These are phyloP conservation scores for Pycnonotus jocosus DNA, from an alignment of 2,113 vertebrate species.

Conservation along the genomic window DNA sequence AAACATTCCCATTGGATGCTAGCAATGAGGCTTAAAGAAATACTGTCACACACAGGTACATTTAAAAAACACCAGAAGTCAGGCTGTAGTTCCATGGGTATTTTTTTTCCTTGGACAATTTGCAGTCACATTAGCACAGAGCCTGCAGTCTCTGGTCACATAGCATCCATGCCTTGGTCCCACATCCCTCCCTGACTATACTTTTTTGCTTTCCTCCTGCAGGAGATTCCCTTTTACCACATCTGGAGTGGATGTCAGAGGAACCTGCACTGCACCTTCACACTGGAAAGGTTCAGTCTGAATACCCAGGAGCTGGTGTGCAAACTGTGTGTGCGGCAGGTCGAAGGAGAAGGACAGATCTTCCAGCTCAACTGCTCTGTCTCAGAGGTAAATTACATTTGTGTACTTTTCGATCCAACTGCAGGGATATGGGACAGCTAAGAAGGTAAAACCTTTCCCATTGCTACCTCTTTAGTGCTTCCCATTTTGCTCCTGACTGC, in stretches of 20 bases:
- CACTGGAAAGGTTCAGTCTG: conserved; percentile 85
- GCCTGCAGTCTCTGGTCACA: not conserved
- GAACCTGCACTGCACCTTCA: conserved; percentile 92
- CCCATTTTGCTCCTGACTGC: not conserved
- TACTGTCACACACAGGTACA: not conserved
- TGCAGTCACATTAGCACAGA: not conserved
- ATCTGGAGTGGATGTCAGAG: conserved; percentile 91
- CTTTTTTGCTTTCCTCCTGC: not conserved
- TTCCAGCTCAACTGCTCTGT: conserved; percentile 90
- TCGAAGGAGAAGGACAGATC: conserved; percentile 94
- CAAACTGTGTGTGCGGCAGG: conserved; percentile 91
- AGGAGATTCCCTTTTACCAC: conserved; percentile 95
- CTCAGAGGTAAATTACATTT: conserved; percentile 79
- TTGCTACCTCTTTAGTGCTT: not conserved
- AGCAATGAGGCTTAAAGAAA: not conserved
- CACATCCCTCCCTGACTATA: not conserved
- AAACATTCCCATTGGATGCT: not conserved
- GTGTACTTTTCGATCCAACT: not conserved
- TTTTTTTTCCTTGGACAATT: not conserved
- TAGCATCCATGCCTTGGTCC: accelerated
- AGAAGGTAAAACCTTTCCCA: not conserved
- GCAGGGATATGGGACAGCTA: not conserved
- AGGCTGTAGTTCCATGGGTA: not conserved
- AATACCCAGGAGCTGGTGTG: conserved; percentile 85
- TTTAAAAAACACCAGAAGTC: not conserved